Percentiles rank a stretch among this genome's conserved stretches.
Evolutionary conservation across 2,797 vertebrate species (phyloP).

Genomic region (Sternarchorhynchus goeldii): DNA sequence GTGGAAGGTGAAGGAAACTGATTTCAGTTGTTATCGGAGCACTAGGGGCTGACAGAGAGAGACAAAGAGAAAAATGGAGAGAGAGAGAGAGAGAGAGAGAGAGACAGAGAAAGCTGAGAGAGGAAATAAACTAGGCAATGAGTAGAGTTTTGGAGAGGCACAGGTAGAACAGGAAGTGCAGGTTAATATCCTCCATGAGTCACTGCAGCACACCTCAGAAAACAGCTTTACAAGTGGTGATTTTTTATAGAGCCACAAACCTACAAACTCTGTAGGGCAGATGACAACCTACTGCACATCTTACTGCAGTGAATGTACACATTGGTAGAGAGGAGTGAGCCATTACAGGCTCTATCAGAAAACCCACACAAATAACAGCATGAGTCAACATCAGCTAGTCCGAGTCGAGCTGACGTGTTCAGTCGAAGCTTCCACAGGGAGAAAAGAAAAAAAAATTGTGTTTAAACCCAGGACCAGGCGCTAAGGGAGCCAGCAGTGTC

Average conservation of each 20-base stretch:
- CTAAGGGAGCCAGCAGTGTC: not conserved
- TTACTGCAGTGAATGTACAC: not conserved
- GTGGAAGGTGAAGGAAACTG: too few species aligned
- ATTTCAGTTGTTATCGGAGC: too few species aligned
- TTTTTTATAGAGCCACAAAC: not conserved
- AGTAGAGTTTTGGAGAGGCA: not conserved
- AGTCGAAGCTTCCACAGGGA: not conserved
- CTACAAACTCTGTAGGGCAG: not conserved
- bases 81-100: conserved; percentile 2
- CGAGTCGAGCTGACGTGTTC: not conserved
- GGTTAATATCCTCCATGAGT: conserved; percentile 19
- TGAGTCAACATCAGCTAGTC: not conserved
- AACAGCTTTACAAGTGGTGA: conserved; percentile 3
- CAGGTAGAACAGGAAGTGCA: not conserved
- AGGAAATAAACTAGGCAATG: conserved; percentile 9
- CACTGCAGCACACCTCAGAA: conserved; percentile 1
- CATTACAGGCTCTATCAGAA: not conserved
- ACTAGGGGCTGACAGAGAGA: too few species aligned
- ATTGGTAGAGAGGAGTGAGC: not conserved
- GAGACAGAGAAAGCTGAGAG: conserved; percentile 20
- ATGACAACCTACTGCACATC: not conserved
- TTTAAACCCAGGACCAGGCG: not conserved
- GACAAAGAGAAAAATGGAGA: not conserved
- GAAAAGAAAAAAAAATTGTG: too few species aligned
- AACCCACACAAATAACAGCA: conserved; percentile 1